Conservation (phyloP, 1,140 invertebrate species). For the Asobara japonica region DNA sequence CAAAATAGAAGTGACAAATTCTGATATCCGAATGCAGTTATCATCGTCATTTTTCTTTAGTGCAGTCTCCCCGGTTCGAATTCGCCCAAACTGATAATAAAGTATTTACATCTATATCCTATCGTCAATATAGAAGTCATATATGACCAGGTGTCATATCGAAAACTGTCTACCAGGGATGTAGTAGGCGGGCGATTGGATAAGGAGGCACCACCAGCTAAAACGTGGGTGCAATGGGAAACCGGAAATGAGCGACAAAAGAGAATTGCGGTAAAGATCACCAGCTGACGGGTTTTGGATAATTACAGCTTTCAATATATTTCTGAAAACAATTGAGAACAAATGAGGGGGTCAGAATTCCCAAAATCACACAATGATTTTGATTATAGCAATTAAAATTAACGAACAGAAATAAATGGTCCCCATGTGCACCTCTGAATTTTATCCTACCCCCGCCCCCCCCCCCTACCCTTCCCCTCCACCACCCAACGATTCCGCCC, state of each 20-base stretch:
- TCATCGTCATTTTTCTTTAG: too few species aligned
- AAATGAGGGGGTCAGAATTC: neutral
- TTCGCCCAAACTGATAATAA: neutral
- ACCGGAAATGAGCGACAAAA: constrained; percentile 13
- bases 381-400: neutral
- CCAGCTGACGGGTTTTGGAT: constrained; percentile 5
- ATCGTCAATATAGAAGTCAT: neutral
- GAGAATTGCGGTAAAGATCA: constrained; percentile 11
- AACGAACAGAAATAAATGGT: neutral
- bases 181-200: neutral
- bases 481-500: too few species aligned
- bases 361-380: neutral
- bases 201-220: neutral
- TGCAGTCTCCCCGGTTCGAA: neutral
- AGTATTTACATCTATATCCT: neutral
- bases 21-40: too few species aligned
- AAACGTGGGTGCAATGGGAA: constrained; percentile 16
- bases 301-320: neutral
- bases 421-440: neutral
- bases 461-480: too few species aligned
- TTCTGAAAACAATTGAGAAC: constrained; percentile 8
- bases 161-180: neutral
- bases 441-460: too few species aligned
- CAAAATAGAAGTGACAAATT: too few species aligned
- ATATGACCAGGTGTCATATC: constrained; percentile 1